Conservation (phyloP, 2,888 invertebrate species). For the Ormyrus thymus region DNA sequence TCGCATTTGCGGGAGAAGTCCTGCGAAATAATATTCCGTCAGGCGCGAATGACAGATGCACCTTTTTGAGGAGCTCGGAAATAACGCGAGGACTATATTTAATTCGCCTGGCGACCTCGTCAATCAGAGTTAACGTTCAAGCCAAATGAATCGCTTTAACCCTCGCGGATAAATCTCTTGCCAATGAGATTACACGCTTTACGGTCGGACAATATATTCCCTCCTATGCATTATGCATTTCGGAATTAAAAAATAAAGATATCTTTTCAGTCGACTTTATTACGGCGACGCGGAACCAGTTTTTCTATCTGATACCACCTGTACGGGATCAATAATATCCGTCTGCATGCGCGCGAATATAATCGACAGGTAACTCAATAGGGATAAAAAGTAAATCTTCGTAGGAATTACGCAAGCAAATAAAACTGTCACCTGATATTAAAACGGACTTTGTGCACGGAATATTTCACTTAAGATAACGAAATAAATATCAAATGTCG, state of each 20-base stretch:
- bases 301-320: neutral
- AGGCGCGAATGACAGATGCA: neutral
- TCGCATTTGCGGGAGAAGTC: too few species aligned
- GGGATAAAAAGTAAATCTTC: slow-evolving; percentile 8
- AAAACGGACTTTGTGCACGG: neutral
- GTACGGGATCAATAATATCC: neutral
- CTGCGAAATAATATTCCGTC: neutral
- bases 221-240: neutral
- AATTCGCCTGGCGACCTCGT: neutral
- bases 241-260: neutral
- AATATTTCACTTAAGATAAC: neutral
- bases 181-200: slow-evolving; percentile 1
- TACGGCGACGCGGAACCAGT: neutral
- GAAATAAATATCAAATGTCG: neutral
- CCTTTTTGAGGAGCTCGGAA: neutral
- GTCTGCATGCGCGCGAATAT: neutral
- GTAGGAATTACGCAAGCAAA: neutral
- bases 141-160: slow-evolving; percentile 2
- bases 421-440: neutral
- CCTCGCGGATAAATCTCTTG: neutral
- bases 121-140: neutral
- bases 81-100: neutral
- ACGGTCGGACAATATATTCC: neutral
- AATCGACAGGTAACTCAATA: neutral
- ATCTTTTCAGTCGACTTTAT: neutral